Percentiles rank a stretch among this genome's conserved stretches.
phyloP scores from a whole-genome alignment of 2,888 invertebrate species.

The Serrognathus titanus region DNA sequence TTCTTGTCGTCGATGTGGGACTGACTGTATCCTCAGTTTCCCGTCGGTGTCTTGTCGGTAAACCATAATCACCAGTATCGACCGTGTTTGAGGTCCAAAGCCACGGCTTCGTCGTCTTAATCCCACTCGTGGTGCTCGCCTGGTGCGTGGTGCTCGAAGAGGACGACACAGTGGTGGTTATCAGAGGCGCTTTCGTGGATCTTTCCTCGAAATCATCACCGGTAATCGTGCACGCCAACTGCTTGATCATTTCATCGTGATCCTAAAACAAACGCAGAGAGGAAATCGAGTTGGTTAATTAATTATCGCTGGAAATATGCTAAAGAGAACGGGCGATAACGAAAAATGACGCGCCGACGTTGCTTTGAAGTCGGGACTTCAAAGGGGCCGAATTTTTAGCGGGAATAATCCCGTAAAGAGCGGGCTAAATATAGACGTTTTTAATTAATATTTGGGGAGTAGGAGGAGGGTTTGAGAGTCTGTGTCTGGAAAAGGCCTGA shows the following conservation, averaged over 20 bases:
- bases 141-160: conserved; percentile 22
- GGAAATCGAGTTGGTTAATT: no score
- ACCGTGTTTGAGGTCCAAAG: conserved; percentile 47
- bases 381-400: no score
- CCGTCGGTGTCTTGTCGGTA: conserved; percentile 46
- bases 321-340: no score
- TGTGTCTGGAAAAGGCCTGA: no score
- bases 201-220: conserved; percentile 43
- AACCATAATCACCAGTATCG: conserved; percentile 41
- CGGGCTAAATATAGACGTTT: no score
- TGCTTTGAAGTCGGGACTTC: no score
- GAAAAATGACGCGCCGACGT: no score
- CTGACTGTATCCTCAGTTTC: conserved; percentile 45
- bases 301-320: no score
- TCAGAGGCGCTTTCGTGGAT: conserved; percentile 31
- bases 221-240: conserved; percentile 58
- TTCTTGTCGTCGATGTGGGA: conserved; percentile 8
- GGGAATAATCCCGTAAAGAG: no score
- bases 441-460: no score
- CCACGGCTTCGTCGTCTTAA: conserved; percentile 40
- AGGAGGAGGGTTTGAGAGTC: no score
- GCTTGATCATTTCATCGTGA: conserved; percentile 58
- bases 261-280: conserved; percentile 49
- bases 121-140: conserved; percentile 31
- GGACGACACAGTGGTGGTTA: conserved; percentile 15